Conservation (phyloP, 2,113 vertebrate species). For the Phylloscopus trochilus region DNA sequence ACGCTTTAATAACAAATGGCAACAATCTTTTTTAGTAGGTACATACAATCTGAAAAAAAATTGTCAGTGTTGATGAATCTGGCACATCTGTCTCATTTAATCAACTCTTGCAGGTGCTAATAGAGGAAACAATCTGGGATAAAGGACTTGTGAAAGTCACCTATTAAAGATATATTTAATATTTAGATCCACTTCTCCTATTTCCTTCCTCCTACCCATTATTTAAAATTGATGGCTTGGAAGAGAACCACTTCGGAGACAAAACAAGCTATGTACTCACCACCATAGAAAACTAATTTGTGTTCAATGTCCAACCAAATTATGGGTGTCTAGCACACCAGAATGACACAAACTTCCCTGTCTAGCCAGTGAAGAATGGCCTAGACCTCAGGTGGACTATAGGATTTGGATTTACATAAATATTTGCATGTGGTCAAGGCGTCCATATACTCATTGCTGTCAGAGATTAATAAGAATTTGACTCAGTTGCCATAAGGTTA, state of each 20-base stretch:
- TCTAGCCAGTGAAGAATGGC: neutral
- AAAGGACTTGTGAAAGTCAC: constrained; percentile 75
- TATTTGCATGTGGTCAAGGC: neutral
- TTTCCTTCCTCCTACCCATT: neutral
- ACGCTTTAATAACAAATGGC: constrained; percentile 65
- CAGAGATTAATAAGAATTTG: neutral
- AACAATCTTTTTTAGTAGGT: constrained; percentile 60
- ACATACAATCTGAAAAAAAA: constrained; percentile 39
- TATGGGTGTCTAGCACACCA: neutral
- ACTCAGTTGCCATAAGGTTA: neutral
- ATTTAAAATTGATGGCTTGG: neutral
- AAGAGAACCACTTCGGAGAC: neutral
- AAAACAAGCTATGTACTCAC: neutral
- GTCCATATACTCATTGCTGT: neutral
- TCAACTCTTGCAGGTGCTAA: constrained; percentile 65
- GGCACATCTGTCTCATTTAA: constrained; percentile 61
- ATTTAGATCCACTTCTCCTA: constrained; percentile 22
- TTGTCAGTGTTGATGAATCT: constrained; percentile 60
- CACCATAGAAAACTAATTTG: neutral
- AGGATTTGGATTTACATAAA: neutral
- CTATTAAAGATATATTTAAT: constrained; percentile 40
- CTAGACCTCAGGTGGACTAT: neutral
- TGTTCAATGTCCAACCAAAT: neutral
- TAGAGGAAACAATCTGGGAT: constrained; percentile 50
- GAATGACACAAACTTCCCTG: neutral